A percentile compares a stretch with the other conserved stretches of the same genome.
These are phyloP conservation scores for Philereme transversata DNA, from an alignment of 2,888 invertebrate genomes.

Conservation along the genomic window DNA sequence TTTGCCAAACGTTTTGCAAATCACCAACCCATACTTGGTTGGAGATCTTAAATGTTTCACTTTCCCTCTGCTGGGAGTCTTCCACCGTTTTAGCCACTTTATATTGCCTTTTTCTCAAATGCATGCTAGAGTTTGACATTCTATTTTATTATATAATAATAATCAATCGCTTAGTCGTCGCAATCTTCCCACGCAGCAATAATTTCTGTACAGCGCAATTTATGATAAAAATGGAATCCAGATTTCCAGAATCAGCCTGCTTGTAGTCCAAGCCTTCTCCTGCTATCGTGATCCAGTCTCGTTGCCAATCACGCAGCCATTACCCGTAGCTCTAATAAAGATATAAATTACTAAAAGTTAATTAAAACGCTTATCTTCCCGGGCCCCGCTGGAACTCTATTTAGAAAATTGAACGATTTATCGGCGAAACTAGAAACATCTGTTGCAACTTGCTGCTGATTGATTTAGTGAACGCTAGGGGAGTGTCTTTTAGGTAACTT, in stretches of 20 bases:
- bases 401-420: constrained; percentile 74
- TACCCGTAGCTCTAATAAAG: constrained; percentile 72
- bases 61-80: no score
- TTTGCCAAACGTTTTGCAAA: not conserved
- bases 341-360: constrained; percentile 81
- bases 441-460: constrained; percentile 50
- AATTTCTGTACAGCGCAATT: not conserved
- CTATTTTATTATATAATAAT: no score
- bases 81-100: no score
- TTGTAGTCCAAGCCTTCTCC: constrained; percentile 29
- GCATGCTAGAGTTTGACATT: no score
- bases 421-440: constrained; percentile 59
- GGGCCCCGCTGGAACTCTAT: constrained; percentile 50
- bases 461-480: constrained; percentile 48
- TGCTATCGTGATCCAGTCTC: constrained; percentile 63
- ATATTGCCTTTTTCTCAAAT: no score
- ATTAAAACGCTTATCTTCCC: constrained; percentile 77
- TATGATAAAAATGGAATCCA: not conserved
- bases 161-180: no score
- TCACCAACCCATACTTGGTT: not conserved
- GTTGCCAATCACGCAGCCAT: constrained; percentile 72
- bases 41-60: not conserved
- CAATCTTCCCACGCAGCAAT: no score
- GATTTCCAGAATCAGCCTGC: not conserved
- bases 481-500: constrained; percentile 44